Percentiles rank a stretch among this genome's conserved stretches.
phyloP scores from a whole-genome alignment of 2,797 vertebrate genomes.

The Mareca penelope region DNA sequence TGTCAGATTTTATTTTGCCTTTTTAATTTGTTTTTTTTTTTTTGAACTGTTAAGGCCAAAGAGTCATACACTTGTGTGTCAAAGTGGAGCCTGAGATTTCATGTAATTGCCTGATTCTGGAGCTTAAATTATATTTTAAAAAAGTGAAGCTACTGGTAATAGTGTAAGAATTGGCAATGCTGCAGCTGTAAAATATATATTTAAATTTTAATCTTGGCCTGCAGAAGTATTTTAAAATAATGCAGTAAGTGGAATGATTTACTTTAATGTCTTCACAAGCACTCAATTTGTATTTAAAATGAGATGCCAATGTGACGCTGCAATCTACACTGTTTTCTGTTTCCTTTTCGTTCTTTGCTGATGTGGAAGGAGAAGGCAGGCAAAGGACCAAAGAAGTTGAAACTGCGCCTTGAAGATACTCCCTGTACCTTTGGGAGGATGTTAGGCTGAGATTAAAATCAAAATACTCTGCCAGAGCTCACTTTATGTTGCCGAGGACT shows the following conservation, averaged over 20 bases:
- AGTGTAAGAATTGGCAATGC: neutral
- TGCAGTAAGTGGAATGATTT: neutral
- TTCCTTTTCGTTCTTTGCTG: neutral
- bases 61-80: neutral
- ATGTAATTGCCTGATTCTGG: neutral
- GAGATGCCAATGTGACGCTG: neutral
- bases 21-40: neutral
- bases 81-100: neutral
- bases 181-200: neutral
- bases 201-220: neutral
- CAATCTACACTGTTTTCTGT: neutral
- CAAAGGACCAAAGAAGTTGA: neutral
- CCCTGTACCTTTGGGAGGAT: neutral
- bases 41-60: neutral
- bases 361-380: neutral
- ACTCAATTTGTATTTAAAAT: neutral
- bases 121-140: neutral
- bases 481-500: neutral
- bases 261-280: neutral
- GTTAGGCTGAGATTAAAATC: neutral
- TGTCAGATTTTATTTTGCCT: neutral
- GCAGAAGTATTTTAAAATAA: slow-evolving; percentile 13
- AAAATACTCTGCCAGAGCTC: neutral
- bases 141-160: neutral
- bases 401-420: neutral